phyloP scores from a whole-genome alignment of 1,140 invertebrate genomes.

The Meloidogyne hapla region DNA sequence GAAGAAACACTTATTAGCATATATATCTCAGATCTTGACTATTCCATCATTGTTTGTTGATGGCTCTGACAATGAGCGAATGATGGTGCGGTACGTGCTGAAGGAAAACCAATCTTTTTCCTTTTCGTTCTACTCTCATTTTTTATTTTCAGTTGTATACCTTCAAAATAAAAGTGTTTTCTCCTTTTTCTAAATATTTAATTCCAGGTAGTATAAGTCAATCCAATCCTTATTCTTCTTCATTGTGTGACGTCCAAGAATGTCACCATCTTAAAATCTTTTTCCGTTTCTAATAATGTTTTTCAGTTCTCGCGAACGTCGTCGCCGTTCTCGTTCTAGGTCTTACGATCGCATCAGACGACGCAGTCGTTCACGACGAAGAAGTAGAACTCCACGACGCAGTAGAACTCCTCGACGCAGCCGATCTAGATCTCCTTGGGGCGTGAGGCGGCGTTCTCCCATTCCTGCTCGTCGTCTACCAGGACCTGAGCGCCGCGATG shows the following conservation, averaged over 20 bases:
- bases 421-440: constrained; percentile 25
- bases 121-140: neutral
- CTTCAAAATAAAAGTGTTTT: neutral
- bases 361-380: neutral
- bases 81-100: neutral
- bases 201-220: neutral
- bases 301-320: constrained; percentile 38
- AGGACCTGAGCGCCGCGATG: constrained; percentile 61
- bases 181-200: neutral
- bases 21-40: constrained; percentile 16
- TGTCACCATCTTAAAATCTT: neutral
- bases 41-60: too few relatives aligned
- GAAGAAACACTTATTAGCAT: neutral
- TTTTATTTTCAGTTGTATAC: neutral
- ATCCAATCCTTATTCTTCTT: neutral
- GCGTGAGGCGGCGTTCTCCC: constrained; percentile 23
- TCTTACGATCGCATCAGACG: constrained; percentile 28
- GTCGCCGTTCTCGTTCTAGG: constrained; percentile 36
- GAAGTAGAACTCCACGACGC: neutral
- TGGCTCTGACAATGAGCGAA: neutral
- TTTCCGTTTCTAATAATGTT: neutral
- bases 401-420: constrained; percentile 14
- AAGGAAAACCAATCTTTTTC: neutral
- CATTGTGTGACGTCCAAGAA: neutral
- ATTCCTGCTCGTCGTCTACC: constrained; percentile 50